Base-by-base conservation (phyloP, 2,113 vertebrate genomes). In the Etheostoma spectabile region DNA sequence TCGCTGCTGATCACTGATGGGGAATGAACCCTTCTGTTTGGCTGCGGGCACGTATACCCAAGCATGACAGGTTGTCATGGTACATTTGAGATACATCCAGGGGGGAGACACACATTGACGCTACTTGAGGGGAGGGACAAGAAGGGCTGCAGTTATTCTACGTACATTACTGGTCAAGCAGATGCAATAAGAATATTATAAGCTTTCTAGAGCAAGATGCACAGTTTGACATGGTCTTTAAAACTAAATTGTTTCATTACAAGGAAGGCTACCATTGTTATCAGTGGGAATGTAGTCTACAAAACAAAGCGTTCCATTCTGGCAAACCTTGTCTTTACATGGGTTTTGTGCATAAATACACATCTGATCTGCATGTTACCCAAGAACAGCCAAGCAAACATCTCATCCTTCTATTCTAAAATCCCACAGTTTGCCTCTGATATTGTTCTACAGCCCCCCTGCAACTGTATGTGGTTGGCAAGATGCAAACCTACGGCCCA, bases 1-100 rank as follows among this genome's bases (percentile, higher is more conserved):
- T 80, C 57, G 8, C 61, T 79, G 87, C 85, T 64, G 81, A 87
- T 87, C 86, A 90, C 79, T 91, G 89, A 87, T 91, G 91, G 88
- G 90, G 90, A 94, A 93, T 87, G 89, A 93, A 91, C 88, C 91
- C 92, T 93, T 94, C 91, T 94, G 93, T 89, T 87, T 89, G 82
- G 89, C 92, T 91, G 81, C 78, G 72, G 92, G 90, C 79, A 22
- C 60, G 66, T 88, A 89, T 56, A 84, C 83, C 78, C 46, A 45
- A 91, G 88, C 86, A 90, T 92, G 91, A 90, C 89, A 88, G 86
- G 90, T 93, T 94, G 92, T 93, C 90, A 93, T 89, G 91, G 88
- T 91, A 84, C 91, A 93, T 94, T 93, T 92, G 85, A 92, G 86
- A 87, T 83, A 88, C 78, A 83, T 88, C 84, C 80, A 8, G 22